These are phyloP conservation scores for Rhinoptilus africanus DNA, from an alignment of 2,113 vertebrate genomes.

Conservation along the genomic window DNA sequence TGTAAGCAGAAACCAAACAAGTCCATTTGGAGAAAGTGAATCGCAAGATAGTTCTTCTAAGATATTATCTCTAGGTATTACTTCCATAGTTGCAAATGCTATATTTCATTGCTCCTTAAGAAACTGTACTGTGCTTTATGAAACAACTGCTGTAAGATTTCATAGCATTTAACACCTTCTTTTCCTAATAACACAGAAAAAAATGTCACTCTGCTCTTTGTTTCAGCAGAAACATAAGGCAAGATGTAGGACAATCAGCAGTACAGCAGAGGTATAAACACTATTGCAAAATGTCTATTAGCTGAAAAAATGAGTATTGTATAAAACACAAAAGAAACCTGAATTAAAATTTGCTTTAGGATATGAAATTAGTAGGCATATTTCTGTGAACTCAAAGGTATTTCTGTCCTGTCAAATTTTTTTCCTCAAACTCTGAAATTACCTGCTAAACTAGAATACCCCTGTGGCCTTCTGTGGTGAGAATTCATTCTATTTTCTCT, in stretches of 20 bases:
- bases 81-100: not conserved
- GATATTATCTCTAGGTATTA: not conserved
- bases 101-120: not conserved
- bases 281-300: not conserved
- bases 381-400: not conserved
- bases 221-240: not conserved
- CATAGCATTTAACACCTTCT: not conserved
- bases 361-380: not conserved
- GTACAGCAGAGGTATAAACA: not conserved
- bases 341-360: not conserved
- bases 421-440: not conserved
- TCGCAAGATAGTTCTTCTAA: not conserved
- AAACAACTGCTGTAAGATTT: not conserved
- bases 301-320: not conserved
- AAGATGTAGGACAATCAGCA: not conserved
- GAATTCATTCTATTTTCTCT: not conserved
- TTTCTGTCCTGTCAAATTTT: not conserved
- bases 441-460: not conserved
- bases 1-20: not conserved
- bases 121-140: not conserved
- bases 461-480: not conserved
- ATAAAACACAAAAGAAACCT: not conserved
- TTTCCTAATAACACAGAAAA: not conserved
- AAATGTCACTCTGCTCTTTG: not conserved
- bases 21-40: not conserved